Conservation (phyloP, 2,797 vertebrate species). For the Australoheros facetus region DNA sequence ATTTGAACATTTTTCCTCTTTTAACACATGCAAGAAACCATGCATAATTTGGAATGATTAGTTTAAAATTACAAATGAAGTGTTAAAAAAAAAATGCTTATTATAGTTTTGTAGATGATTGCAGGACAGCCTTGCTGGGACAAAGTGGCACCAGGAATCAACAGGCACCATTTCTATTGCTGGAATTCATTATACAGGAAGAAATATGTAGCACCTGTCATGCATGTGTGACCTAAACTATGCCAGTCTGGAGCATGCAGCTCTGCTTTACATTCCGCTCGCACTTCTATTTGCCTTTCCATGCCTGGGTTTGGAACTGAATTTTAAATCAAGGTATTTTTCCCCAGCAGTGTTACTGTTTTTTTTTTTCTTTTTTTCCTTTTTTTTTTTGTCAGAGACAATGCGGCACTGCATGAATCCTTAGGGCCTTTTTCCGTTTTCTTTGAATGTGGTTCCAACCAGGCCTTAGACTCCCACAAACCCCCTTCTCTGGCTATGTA, state of each 20-base stretch:
- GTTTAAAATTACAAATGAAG: constrained; percentile 27
- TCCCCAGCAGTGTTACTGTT: constrained; percentile 67
- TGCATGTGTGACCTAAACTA: constrained; percentile 62
- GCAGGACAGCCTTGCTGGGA: constrained; percentile 10
- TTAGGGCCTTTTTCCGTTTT: constrained; percentile 75
- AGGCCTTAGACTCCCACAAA: constrained; percentile 63
- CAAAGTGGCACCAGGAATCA: constrained; percentile 36
- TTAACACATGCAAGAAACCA: constrained; percentile 48
- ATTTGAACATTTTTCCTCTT: constrained; percentile 61
- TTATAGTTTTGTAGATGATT: constrained; percentile 25
- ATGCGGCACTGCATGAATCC: constrained; percentile 75
- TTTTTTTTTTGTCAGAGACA: constrained; percentile 75
- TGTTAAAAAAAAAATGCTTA: constrained; percentile 1
- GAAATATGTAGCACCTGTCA: constrained; percentile 33
- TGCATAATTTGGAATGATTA: constrained; percentile 33
- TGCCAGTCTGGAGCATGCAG: constrained; percentile 50
- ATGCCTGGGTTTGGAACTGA: constrained; percentile 76
- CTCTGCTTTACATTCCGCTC: constrained; percentile 77
- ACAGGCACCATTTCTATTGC: constrained; percentile 30
- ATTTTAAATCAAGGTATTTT: constrained; percentile 84
- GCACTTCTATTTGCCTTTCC: constrained; percentile 71
- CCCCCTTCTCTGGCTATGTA: constrained; percentile 66
- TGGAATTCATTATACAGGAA: constrained; percentile 34
- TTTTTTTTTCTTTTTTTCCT: constrained; percentile 48
- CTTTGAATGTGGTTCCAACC: constrained; percentile 81